phyloP scores from a whole-genome alignment of 2,888 invertebrate species.

The Cybosia mesomella region DNA sequence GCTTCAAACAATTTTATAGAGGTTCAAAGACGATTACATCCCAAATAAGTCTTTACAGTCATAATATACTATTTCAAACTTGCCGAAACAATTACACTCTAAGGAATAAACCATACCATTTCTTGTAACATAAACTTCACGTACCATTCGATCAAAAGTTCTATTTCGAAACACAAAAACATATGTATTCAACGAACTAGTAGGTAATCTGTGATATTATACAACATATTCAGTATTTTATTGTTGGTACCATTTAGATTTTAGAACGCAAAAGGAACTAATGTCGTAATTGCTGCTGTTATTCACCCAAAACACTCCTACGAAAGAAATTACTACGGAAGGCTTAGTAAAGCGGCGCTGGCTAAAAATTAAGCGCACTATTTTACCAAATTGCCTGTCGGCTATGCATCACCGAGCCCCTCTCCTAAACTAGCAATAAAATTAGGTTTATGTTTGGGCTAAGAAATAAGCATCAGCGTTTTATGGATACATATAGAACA shows the following conservation, averaged over 20 bases:
- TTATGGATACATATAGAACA: background rate
- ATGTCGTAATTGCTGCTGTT: slow-evolving; percentile 23
- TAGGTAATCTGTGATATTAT: too few species aligned
- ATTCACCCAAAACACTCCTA: slow-evolving; percentile 25
- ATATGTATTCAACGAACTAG: background rate
- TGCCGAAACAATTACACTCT: too few species aligned
- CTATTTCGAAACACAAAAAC: too few species aligned
- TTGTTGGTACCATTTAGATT: background rate
- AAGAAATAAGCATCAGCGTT: slow-evolving; percentile 10
- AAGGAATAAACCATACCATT: too few species aligned
- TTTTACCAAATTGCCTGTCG: slow-evolving; percentile 51
- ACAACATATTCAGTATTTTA: too few species aligned
- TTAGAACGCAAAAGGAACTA: background rate
- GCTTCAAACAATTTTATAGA: too few species aligned
- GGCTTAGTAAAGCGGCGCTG: slow-evolving; percentile 24
- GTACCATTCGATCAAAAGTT: too few species aligned
- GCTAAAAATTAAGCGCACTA: slow-evolving; percentile 49
- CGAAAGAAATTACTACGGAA: slow-evolving; percentile 24
- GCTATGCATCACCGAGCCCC: slow-evolving; percentile 48
- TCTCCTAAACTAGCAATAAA: slow-evolving; percentile 48
- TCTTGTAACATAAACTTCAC: too few species aligned
- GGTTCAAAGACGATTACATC: too few species aligned
- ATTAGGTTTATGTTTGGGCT: slow-evolving; percentile 30
- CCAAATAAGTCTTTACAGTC: too few species aligned
- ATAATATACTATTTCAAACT: too few species aligned